Evolutionary conservation across 2,797 vertebrate species (phyloP).

Genomic region (Buceros bicornis): DNA sequence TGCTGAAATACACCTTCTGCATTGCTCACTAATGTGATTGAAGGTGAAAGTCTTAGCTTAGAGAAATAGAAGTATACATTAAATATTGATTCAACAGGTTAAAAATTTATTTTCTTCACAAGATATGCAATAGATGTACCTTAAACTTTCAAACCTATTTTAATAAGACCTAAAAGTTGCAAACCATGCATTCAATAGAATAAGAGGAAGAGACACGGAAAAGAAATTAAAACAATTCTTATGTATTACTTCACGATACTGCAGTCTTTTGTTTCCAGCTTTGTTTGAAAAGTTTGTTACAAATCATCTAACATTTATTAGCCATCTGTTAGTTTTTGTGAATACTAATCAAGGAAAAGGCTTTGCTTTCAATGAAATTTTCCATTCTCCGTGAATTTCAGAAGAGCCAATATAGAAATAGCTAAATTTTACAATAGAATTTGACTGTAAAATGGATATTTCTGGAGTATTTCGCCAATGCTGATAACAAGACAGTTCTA

Average conservation of each 20-base stretch:
- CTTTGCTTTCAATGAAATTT: not conserved
- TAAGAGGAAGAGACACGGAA: not conserved
- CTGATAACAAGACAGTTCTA: not conserved
- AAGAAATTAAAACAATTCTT: not conserved
- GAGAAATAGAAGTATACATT: not conserved
- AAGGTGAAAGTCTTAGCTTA: not conserved
- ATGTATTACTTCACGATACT: not conserved
- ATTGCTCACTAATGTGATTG: not conserved
- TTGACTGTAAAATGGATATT: not conserved
- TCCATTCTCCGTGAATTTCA: not conserved
- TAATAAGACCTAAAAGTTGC: not conserved
- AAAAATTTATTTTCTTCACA: not conserved
- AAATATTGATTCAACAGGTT: not conserved
- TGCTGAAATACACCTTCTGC: not conserved
- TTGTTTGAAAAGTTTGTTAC: not conserved
- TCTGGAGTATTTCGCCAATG: not conserved
- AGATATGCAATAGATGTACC: accelerated
- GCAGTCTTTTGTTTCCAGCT: not conserved
- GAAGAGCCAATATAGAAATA: not conserved
- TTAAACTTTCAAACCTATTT: not conserved
- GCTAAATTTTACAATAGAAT: not conserved
- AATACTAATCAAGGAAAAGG: not conserved
- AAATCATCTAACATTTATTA: not conserved
- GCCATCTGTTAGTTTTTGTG: not conserved
- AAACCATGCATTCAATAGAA: not conserved